Conservation (phyloP, 92 coral and sea anemone species). For the Porites rus region DNA sequence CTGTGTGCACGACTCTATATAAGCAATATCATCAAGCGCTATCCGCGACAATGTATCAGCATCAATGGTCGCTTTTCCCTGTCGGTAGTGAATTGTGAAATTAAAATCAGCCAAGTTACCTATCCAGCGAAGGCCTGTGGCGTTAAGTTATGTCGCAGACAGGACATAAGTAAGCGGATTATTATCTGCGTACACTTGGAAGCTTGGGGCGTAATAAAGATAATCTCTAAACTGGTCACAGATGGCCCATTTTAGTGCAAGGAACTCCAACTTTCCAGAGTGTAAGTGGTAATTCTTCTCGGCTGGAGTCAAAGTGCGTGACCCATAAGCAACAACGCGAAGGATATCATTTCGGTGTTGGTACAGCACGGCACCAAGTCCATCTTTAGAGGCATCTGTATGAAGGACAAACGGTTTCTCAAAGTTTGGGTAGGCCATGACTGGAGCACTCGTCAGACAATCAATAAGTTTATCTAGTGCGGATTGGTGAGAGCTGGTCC, state of each 20-base stretch:
- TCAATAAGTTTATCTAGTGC: conserved; percentile 50
- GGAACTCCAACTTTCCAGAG: conserved; percentile 32
- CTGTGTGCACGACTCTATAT: conserved; percentile 34
- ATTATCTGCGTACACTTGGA: conserved; percentile 28
- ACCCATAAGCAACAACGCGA: conserved; percentile 40
- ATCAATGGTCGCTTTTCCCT: conserved; percentile 43
- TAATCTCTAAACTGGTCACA: conserved; percentile 58
- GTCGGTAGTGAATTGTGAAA: conserved; percentile 52
- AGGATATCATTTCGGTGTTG: conserved; percentile 17
- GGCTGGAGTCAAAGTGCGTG: conserved; percentile 33
- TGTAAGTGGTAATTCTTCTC: conserved; percentile 55
- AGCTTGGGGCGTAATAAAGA: conserved; percentile 31
- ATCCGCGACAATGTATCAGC: conserved; percentile 58
- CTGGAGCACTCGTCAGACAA: conserved; percentile 43
- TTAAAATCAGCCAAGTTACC: conserved; percentile 60
- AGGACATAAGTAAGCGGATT: conserved; percentile 48
- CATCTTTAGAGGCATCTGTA: conserved; percentile 49
- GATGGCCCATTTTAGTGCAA: conserved; percentile 42
- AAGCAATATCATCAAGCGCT: conserved; percentile 13
- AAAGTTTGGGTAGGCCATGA: conserved; percentile 64
- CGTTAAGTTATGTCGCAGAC: conserved; percentile 32
- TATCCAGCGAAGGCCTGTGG: conserved; percentile 50
- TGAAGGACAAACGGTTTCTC: conserved; percentile 26
- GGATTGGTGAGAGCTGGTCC: conserved; percentile 41
- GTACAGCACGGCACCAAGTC: conserved; percentile 58